Conservation (phyloP, 2,113 vertebrate genomes). For the Chascanopsetta lugubris region DNA sequence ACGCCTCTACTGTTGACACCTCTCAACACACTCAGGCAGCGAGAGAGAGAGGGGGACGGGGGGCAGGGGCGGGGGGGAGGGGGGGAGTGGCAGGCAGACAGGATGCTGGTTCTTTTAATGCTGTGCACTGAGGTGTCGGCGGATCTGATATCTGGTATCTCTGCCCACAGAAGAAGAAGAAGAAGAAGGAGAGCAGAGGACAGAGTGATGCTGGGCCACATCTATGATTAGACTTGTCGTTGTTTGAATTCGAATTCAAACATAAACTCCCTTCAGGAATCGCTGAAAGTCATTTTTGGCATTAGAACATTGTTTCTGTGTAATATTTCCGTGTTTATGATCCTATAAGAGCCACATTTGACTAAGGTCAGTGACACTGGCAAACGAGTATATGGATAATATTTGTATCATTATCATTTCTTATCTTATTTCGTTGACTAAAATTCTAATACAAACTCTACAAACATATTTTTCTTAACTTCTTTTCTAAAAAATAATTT, state of each 20-base stretch:
- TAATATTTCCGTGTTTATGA: not conserved
- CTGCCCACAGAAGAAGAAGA: not conserved
- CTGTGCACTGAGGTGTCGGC: slow-evolving; percentile 1
- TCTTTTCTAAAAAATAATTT: too few species aligned
- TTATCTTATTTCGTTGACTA: not conserved
- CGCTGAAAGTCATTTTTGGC: not conserved
- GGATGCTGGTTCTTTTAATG: slow-evolving; percentile 8
- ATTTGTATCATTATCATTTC: not conserved
- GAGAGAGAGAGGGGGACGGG: slow-evolving; percentile 1
- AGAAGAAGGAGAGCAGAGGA: not conserved
- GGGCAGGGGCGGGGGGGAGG: not conserved
- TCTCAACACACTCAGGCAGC: slow-evolving; percentile 50
- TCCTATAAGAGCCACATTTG: too few species aligned
- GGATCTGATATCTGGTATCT: not conserved
- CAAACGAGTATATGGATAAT: too few species aligned
- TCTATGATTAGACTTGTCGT: not conserved
- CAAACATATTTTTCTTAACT: too few species aligned
- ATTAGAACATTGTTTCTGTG: not conserved
- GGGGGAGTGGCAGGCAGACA: slow-evolving; percentile 5
- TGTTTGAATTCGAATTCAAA: not conserved
- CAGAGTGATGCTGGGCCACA: not conserved
- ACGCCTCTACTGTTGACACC: slow-evolving; percentile 70
- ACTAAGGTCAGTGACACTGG: not conserved
- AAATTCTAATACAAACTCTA: not conserved
- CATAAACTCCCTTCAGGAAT: not conserved